Evolutionary conservation across 2,797 vertebrate species (phyloP), one percentile per base, ranked within the genome.

Genomic region (Decapterus maruadsi): DNA sequence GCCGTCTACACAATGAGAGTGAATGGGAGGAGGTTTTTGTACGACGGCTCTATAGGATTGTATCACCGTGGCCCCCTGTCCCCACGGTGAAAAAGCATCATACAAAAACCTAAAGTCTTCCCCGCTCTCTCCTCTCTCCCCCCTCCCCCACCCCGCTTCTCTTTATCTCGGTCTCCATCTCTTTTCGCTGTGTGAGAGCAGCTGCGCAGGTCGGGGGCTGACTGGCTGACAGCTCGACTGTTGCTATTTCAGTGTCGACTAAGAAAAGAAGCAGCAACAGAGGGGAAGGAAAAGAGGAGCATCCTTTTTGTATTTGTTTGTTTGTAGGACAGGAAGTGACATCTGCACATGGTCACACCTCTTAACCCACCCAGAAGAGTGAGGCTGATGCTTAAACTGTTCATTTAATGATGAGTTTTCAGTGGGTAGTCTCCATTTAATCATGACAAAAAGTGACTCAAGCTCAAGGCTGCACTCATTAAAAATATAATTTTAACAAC

Each of bases 21-120:
- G n/a, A 70, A 83, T 64, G 79, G 78, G 54, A 72, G 83, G 83
- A 93, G 91, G 96, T 97, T 97, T 97, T 97, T 97, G 97, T 97
- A 97, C 97, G 89, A 93, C 89, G 72, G n/a, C 82, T 86, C 78
- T 81, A 83, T 93, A 2, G 65, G 62, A 72, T 68, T 95, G 92
- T 93, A 96, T 95, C 97, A 98, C 92, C 45, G 97, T 99, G 97
- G 77, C 74, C 57, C 94, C 92, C 96, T 96, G 96, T 96, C 94
- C 96, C 95, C 97, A 99, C 97, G 82, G 93, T 90, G 95, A 90
- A 95, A 96, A 87, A 95, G 1, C 75, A 79, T 95, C 83, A 40
- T 91, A 96, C 97, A 98, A 97, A 97, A 98, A 97, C 93, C 79
- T 78, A 29, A 0, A 69, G 75, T 45, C 68, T 81, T 8, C 59